phyloP scores from a whole-genome alignment of 2,797 vertebrate genomes.

The Poecile montanus region DNA sequence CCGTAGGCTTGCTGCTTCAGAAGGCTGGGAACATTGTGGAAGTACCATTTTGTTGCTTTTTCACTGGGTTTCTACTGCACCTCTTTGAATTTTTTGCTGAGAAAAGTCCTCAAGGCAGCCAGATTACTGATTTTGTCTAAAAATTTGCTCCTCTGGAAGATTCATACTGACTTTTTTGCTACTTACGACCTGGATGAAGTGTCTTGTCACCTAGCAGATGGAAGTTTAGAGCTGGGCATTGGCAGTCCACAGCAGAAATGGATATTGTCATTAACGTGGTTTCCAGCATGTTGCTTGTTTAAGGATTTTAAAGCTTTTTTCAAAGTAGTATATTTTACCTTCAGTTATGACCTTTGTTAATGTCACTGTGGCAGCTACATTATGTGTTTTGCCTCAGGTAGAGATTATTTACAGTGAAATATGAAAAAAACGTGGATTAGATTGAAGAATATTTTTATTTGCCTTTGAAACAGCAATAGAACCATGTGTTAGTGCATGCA shows the following conservation, averaged over 20 bases:
- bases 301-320: not conserved
- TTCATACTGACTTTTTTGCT: not conserved
- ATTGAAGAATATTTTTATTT: conserved; percentile 6
- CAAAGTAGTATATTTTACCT: not conserved
- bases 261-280: not conserved
- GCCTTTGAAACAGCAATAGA: not conserved
- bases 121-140: not conserved
- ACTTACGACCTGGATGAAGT: not conserved
- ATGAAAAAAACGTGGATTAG: not conserved
- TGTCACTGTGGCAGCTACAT: not conserved
- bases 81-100: not conserved
- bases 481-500: not conserved
- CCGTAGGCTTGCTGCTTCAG: not conserved
- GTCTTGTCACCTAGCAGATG: not conserved
- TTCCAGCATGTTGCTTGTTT: not conserved
- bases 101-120: not conserved
- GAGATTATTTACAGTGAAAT: not conserved
- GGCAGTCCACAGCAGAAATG: not conserved
- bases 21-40: not conserved
- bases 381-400: not conserved
- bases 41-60: not conserved
- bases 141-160: not conserved
- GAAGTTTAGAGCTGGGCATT: not conserved
- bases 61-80: not conserved
- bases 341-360: not conserved